Conservation (phyloP, 2,113 vertebrate genomes). For the Conger conger region DNA sequence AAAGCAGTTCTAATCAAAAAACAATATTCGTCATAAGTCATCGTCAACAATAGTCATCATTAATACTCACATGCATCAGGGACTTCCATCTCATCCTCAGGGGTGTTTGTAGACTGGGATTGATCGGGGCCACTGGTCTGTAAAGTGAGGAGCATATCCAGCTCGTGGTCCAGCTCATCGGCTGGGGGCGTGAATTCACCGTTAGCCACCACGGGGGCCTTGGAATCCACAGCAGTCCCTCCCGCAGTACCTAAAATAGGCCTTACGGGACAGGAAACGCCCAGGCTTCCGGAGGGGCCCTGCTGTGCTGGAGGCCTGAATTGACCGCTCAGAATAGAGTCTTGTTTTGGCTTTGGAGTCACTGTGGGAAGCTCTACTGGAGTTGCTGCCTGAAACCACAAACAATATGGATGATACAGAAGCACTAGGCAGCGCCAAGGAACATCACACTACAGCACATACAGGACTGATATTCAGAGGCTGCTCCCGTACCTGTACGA, state of each 20-base stretch:
- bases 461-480: neutral
- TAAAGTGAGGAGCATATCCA: conserved; percentile 82
- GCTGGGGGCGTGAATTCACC: conserved; percentile 1
- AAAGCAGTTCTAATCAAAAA: too few relatives aligned
- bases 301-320: conserved; percentile 45
- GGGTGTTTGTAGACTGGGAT: neutral
- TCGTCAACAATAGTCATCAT: too few relatives aligned
- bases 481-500: conserved; percentile 76
- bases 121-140: conserved; percentile 61
- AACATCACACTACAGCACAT: neutral
- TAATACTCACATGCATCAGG: conserved; percentile 45
- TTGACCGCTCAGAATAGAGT: conserved; percentile 40
- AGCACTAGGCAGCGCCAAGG: neutral
- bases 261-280: neutral
- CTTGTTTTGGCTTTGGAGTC: conserved; percentile 60
- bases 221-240: neutral
- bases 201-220: conserved; percentile 10
- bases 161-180: conserved; percentile 78
- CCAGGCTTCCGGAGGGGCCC: neutral
- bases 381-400: conserved; percentile 64
- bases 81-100: conserved; percentile 27
- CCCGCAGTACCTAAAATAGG: neutral
- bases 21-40: too few relatives aligned
- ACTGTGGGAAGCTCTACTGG: conserved; percentile 78
- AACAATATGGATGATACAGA: neutral